Evolutionary conservation across 2,888 invertebrate species (phyloP).

Genomic region (Tenthredo scrophulariae): DNA sequence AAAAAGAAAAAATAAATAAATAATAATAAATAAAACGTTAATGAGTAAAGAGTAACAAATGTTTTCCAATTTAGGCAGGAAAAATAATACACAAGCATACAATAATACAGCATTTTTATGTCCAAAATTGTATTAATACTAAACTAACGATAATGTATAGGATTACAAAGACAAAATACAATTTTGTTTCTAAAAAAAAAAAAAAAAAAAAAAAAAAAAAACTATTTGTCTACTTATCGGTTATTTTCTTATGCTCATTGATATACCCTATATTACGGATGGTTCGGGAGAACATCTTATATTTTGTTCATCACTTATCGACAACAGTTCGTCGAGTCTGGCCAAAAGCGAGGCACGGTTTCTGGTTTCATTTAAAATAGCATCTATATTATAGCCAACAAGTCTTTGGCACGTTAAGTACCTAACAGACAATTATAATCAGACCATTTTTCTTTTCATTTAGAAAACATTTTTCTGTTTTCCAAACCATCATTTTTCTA

Average conservation of each 20-base stretch:
- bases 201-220: neutral
- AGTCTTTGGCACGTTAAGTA: neutral
- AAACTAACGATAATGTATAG: slow-evolving; percentile 52
- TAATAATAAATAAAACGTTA: slow-evolving; percentile 15
- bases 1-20: neutral
- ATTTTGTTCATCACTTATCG: neutral
- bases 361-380: neutral
- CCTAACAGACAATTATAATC: neutral
- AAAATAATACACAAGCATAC: slow-evolving; percentile 45
- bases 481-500: slow-evolving; percentile 1
- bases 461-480: neutral
- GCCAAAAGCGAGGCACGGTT: neutral
- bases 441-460: neutral
- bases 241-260: slow-evolving; percentile 22
- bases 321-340: neutral
- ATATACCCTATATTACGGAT: slow-evolving; percentile 45
- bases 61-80: slow-evolving; percentile 47
- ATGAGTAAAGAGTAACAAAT: slow-evolving; percentile 40
- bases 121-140: slow-evolving; percentile 47
- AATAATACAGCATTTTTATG: slow-evolving; percentile 52
- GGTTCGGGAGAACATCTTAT: slow-evolving; percentile 1
- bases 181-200: slow-evolving; percentile 49
- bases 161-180: slow-evolving; percentile 49
- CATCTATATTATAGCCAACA: slow-evolving; percentile 25
- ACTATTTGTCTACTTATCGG: slow-evolving; percentile 46